Conservation (phyloP, 2,797 vertebrate genomes). For the Tragopan temminckii region DNA sequence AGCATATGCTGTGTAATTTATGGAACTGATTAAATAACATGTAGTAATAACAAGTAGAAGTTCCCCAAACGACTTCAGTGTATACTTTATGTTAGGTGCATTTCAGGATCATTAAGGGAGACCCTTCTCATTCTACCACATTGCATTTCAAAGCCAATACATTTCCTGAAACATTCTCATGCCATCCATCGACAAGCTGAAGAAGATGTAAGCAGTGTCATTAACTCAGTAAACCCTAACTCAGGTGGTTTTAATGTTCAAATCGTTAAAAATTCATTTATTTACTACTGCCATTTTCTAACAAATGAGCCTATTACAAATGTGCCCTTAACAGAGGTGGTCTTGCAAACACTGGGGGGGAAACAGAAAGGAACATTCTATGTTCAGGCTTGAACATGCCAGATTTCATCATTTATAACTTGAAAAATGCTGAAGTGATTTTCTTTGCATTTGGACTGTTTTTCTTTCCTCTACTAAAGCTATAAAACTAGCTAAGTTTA, state of each 20-base stretch:
- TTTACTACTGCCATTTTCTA: constrained; percentile 5
- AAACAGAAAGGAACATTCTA: constrained; percentile 52
- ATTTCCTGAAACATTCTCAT: not conserved
- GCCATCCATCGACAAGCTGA: not conserved
- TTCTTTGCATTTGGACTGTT: constrained; percentile 74
- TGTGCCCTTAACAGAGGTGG: constrained; percentile 34
- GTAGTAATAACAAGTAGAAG: not conserved
- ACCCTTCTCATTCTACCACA: not conserved
- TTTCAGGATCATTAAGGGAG: not conserved
- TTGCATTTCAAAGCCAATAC: not conserved
- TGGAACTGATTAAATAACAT: not conserved
- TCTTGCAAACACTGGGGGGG: not conserved
- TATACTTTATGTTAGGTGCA: not conserved
- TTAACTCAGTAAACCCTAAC: not conserved
- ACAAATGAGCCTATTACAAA: constrained; percentile 47
- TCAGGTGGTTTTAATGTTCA: not conserved
- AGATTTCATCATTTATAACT: constrained; percentile 76
- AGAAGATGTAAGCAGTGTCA: not conserved
- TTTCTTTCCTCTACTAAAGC: constrained; percentile 79
- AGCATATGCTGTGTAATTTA: not conserved
- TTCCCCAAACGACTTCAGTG: not conserved
- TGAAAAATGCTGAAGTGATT: constrained; percentile 75
- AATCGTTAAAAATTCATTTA: not conserved
- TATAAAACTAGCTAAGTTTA: constrained; percentile 75
- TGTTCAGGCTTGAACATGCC: constrained; percentile 24